Evolutionary conservation across 2,797 vertebrate genomes (phyloP), one percentile per base, ranked within the genome.

Genomic region (Myiotriccus ornatus): DNA sequence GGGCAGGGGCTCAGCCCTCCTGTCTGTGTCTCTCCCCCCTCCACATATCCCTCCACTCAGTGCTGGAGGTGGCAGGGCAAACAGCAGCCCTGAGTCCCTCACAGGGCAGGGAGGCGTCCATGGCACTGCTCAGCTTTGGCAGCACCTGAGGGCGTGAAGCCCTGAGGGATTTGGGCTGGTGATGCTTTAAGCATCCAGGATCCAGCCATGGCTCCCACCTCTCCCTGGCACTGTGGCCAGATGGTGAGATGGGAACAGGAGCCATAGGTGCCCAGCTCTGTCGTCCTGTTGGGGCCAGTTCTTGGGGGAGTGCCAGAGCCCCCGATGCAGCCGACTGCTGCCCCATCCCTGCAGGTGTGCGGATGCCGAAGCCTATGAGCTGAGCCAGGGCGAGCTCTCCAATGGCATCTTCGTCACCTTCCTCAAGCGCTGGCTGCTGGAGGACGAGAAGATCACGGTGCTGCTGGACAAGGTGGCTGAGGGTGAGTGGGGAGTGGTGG

Each of bases 381-480:
- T 99, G 87, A 98, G 98, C 92, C 98, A 98, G 79, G 97, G 98
- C 0, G 97, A 98, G 9, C 97, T 98, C 73, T 98, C 98, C 50
- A 99, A 99, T 0, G 98, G 98, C 46, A 97, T 99, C 94, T 99
- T 99, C 5, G 98, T 99, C 86, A 98, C 93, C 93, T 99, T 98
- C 95, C 98, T 99, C 50, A 99, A 98, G 92, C 92, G 91, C 77
- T 98, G 98, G 56, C 97, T 99, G 44, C 97, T 98, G 97, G 97
- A 98, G 81, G 98, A 98, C 1, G 98, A 98, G 95, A 99, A 99
- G 96, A 98, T 99, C 96, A 98, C 98, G 0, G 98, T 98, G 84
- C 97, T 99, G 98, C 97, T 99, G 32, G 98, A 99, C 97, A 98
- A 96, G 95, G 98, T 99, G 83, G 98, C 98, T 1, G 98, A 99